Base-by-base conservation (phyloP, 2,113 vertebrate genomes). In the Xiphophorus couchianus region DNA sequence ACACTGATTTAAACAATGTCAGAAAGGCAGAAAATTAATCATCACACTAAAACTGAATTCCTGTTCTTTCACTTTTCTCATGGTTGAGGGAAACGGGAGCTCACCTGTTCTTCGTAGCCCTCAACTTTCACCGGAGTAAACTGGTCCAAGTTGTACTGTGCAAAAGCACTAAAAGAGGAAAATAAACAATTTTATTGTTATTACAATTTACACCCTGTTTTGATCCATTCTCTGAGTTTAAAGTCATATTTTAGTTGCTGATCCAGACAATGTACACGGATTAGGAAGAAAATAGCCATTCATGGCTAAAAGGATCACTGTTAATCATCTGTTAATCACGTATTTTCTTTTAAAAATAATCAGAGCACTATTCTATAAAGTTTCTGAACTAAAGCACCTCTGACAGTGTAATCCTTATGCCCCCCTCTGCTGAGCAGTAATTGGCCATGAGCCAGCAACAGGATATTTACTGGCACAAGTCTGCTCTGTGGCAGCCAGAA, bases 81-180 rank as follows among this genome's bases (percentile, higher is more conserved):
- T 9, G 35, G 51, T 25, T 58, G n/a, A n/a, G 2, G 19, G 58
- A 42, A 30, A 14, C 17, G 11, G 0, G n/a, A 67, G 63, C 89
- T 79, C 95, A 98, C 97, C 96, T 97, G 97, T 85, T 98, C 97
- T 58, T 98, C 96, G 3, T 96, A 96, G 89, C 97, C 96, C 82
- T 98, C 96, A 76, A 98, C 86, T 94, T 97, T 98, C 90, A 97
- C 97, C 39, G 97, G 97, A 76, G 97, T 98, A 93, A 98, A 98
- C 96, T 98, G 97, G 94, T 98, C 97, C 96, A 98, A 89, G 93
- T 98, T 98, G 93, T 98, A 98, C 87, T 98, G 97, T 93, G 97
- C 97, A 97, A 98, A 98, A 29, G 97, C 97, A 94, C 97, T 98
- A 84, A 25, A 89, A 89, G 80, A 81, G 84, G 14, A 84, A 77